Conservation (phyloP, 2,888 invertebrate species). For the Habroteleia sp. region DNA sequence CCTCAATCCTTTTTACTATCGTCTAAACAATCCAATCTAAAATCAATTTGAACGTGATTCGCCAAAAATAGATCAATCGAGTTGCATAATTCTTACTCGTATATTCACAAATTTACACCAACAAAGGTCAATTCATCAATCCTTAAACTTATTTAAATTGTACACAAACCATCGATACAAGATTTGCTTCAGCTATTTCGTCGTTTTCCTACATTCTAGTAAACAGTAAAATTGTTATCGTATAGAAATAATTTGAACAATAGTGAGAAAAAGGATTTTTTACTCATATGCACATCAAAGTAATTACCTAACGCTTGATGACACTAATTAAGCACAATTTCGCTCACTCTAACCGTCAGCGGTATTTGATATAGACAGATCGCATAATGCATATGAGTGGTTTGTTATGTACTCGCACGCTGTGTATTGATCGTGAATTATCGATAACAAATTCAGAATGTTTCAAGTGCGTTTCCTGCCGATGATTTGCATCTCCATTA, state of each 20-base stretch:
- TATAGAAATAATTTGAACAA: too few relatives aligned
- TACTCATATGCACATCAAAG: background rate
- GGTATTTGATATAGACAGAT: constrained; percentile 52
- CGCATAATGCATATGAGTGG: constrained; percentile 53
- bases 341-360: constrained; percentile 39
- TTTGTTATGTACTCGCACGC: constrained; percentile 39
- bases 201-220: too few relatives aligned
- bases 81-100: too few relatives aligned
- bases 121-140: too few relatives aligned
- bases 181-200: too few relatives aligned
- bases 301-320: constrained; percentile 42
- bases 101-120: too few relatives aligned
- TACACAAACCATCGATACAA: too few relatives aligned
- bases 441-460: constrained; percentile 63
- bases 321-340: constrained; percentile 49
- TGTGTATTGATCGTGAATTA: constrained; percentile 60
- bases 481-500: constrained; percentile 70
- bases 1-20: constrained; percentile 15
- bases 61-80: too few relatives aligned
- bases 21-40: background rate
- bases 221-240: too few relatives aligned
- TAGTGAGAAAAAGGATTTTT: too few relatives aligned
- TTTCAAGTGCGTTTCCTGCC: constrained; percentile 69
- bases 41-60: constrained; percentile 3
- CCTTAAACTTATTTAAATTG: too few relatives aligned